These are phyloP conservation scores for Lota lota DNA, from an alignment of 2,113 vertebrate genomes.

Conservation along the genomic window DNA sequence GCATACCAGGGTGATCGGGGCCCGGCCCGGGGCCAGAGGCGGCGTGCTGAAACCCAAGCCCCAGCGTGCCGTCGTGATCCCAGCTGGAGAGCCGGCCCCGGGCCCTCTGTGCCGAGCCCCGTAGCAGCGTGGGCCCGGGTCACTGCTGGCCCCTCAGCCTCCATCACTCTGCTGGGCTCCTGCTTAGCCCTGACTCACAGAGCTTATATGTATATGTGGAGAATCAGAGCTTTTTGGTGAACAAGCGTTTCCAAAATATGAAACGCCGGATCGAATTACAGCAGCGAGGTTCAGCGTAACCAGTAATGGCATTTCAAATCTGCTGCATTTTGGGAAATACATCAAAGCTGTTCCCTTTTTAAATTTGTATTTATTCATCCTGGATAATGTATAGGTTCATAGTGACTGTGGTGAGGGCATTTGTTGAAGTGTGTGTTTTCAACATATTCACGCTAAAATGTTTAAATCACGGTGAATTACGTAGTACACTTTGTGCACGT, in stretches of 20 bases:
- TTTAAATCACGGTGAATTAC: slow-evolving; percentile 35
- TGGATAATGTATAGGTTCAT: slow-evolving; percentile 31
- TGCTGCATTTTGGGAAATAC: slow-evolving; percentile 9
- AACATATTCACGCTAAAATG: slow-evolving; percentile 13
- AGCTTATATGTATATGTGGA: slow-evolving; percentile 43
- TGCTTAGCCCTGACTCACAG: slow-evolving; percentile 15
- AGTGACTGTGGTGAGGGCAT: slow-evolving; percentile 36
- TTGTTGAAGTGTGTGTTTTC: slow-evolving; percentile 31
- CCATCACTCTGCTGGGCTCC: slow-evolving; percentile 48
- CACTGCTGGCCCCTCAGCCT: slow-evolving; percentile 57
- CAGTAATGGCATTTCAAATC: slow-evolving; percentile 31
- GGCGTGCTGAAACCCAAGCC: slow-evolving; percentile 71
- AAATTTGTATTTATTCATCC: slow-evolving; percentile 22
- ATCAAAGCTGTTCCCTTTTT: slow-evolving; percentile 36
- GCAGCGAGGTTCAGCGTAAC: slow-evolving; percentile 31
- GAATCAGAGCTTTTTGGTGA: slow-evolving; percentile 27
- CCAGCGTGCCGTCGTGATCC: slow-evolving; percentile 65
- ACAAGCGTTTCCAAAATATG: slow-evolving; percentile 19
- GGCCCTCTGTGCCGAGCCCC: slow-evolving; percentile 53
- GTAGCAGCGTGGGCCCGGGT: slow-evolving; percentile 62
- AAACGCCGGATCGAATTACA: slow-evolving; percentile 40
- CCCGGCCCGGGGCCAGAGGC: slow-evolving; percentile 51
- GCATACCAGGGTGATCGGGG: slow-evolving; percentile 50
- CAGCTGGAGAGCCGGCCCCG: slow-evolving; percentile 71
- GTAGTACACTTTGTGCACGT: slow-evolving; percentile 28